Evolutionary conservation across 1,140 invertebrate species (phyloP), one percentile per base, ranked within the genome.

Genomic region (Ceratina australensis): DNA sequence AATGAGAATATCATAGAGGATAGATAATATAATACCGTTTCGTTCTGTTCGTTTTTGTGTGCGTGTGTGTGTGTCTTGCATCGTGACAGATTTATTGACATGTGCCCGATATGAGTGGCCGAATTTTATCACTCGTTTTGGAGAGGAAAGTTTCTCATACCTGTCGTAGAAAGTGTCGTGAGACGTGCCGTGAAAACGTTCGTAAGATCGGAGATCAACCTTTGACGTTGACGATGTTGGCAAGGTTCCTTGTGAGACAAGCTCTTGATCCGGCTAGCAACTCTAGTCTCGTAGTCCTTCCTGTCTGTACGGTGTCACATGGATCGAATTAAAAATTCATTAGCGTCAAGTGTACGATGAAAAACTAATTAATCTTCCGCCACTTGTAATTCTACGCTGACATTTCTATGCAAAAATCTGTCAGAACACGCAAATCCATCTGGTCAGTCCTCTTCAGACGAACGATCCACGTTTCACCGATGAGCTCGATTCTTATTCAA

Each of bases 401-500:
- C 10, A 42, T 10, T 42, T 7, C 0, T 42, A 42, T 42, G 0
- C 5, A 42, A 42, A 42, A 42, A 42, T 33, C 28, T 33, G 5
- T 33, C 28, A 33, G 28, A 33, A 33, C 2, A 33, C 5, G 5
- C 28, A 33, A 33, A 33, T 42, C 33, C 33, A 42, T 42, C 33
- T 42, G 2, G 3, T 42, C 10, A 42, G 33, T 42, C 33, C 28
- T 5, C 2, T 42, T 42, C 33, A 42, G 8, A 20, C 2, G 1
- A 20, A 33, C 73, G 59, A 79, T 87, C 86, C 86, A 87, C 82
- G 85, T 88, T 82, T 49, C 82, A 86, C 76, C 66, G 67, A 60
- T 49, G 50, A 78, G 66, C 76, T 83, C 18, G 80, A 63, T 86
- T 71, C 82, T 81, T 77, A 49, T 82, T 80, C 83, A 78, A 89